Conservation (phyloP, 2,113 vertebrate genomes). For the Fukomys damarensis region DNA sequence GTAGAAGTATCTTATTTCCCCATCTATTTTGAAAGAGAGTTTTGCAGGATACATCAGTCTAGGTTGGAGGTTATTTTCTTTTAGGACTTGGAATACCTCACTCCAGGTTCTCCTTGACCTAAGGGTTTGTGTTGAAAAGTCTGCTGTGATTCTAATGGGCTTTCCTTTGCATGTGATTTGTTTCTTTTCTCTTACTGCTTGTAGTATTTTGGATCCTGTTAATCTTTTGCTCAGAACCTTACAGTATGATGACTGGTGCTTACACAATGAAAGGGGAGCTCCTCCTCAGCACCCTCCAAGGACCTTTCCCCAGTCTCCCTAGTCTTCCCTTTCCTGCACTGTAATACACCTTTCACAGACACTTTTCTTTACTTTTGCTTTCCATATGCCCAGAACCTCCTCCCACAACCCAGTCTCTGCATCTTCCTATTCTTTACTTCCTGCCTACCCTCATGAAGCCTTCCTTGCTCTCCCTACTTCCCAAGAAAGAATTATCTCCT, state of each 20-base stretch:
- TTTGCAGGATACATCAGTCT: no score
- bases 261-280: not conserved
- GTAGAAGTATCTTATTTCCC: no score
- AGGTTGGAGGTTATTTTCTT: no score
- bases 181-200: no score
- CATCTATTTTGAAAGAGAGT: no score
- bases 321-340: not conserved
- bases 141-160: no score
- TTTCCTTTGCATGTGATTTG: no score
- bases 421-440: not conserved
- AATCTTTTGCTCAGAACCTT: not conserved
- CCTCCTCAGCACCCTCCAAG: not conserved
- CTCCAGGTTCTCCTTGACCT: no score
- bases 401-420: not conserved
- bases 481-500: not conserved
- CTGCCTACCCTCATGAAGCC: not conserved
- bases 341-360: not conserved
- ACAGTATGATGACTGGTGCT: not conserved
- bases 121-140: no score
- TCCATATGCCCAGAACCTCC: not conserved
- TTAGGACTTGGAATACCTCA: no score
- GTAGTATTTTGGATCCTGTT: no score
- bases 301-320: not conserved
- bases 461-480: not conserved
- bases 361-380: not conserved